Conservation (phyloP, 1,140 invertebrate species). For the Nylanderia fulva region DNA sequence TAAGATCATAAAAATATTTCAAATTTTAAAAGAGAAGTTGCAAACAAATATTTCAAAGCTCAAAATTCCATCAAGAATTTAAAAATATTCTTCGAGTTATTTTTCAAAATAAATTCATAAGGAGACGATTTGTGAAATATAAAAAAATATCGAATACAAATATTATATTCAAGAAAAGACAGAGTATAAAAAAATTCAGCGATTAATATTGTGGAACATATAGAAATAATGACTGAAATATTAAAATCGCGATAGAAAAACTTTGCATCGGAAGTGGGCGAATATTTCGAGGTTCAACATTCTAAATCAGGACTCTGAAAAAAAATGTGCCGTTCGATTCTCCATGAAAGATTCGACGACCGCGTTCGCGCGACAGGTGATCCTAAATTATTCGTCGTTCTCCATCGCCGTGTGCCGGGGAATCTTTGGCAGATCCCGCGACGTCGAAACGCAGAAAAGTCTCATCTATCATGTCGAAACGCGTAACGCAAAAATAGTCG, state of each 20-base stretch:
- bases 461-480: constrained; percentile 83
- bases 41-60: neutral
- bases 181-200: too few species aligned
- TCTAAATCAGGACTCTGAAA: neutral
- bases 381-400: constrained; percentile 77
- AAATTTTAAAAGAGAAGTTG: neutral
- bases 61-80: neutral
- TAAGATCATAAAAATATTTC: neutral
- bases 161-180: neutral
- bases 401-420: constrained; percentile 56
- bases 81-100: neutral
- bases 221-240: neutral
- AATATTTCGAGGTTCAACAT: neutral
- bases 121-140: neutral
- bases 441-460: constrained; percentile 81
- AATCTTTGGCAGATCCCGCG: constrained; percentile 76
- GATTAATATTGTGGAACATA: neutral
- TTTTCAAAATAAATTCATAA: neutral
- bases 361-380: constrained; percentile 59
- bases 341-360: neutral
- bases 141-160: neutral
- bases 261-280: too few species aligned
- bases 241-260: too few species aligned
- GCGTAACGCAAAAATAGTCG: constrained; percentile 82
- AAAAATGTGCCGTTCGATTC: neutral